phyloP scores from a whole-genome alignment of 2,888 invertebrate genomes.

The Sceliomorpha sp. region DNA sequence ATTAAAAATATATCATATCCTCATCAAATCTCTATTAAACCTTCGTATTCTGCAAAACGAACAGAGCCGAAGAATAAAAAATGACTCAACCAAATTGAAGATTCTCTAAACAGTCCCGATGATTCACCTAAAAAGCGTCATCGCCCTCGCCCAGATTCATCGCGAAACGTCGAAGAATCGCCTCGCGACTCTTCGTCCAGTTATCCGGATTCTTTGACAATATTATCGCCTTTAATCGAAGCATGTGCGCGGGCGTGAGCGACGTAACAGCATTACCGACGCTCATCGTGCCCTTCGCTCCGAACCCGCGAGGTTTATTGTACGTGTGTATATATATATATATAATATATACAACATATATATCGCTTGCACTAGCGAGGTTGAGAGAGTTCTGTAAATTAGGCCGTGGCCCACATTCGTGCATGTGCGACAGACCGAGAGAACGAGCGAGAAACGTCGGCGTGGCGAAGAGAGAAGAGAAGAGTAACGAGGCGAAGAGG shows the following conservation, averaged over 20 bases:
- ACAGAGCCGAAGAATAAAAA: too few species aligned
- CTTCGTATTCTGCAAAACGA: too few species aligned
- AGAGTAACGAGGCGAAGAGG: slow-evolving; percentile 13
- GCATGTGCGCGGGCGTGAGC: background rate
- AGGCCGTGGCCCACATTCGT: slow-evolving; percentile 78
- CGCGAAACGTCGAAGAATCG: too few species aligned
- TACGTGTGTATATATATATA: slow-evolving; percentile 32
- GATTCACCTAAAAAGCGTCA: too few species aligned
- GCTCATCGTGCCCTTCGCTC: slow-evolving; percentile 57
- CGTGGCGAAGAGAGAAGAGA: slow-evolving; percentile 15
- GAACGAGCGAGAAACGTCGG: slow-evolving; percentile 33
- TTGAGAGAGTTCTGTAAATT: slow-evolving; percentile 73
- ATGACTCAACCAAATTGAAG: too few species aligned
- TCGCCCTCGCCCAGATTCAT: too few species aligned
- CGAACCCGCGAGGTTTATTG: slow-evolving; percentile 48
- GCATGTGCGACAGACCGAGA: slow-evolving; percentile 56
- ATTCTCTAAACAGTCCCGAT: too few species aligned
- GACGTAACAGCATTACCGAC: background rate
- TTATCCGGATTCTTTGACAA: too few species aligned
- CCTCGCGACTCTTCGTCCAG: too few species aligned
- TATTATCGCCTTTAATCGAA: background rate
- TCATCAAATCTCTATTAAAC: too few species aligned
- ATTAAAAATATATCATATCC: too few species aligned
- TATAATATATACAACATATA: too few species aligned
- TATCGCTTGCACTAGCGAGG: slow-evolving; percentile 58